Evolutionary conservation across 2,113 vertebrate species (phyloP), one percentile per base, ranked within the genome.

Genomic region (Eulemur rufifrons): DNA sequence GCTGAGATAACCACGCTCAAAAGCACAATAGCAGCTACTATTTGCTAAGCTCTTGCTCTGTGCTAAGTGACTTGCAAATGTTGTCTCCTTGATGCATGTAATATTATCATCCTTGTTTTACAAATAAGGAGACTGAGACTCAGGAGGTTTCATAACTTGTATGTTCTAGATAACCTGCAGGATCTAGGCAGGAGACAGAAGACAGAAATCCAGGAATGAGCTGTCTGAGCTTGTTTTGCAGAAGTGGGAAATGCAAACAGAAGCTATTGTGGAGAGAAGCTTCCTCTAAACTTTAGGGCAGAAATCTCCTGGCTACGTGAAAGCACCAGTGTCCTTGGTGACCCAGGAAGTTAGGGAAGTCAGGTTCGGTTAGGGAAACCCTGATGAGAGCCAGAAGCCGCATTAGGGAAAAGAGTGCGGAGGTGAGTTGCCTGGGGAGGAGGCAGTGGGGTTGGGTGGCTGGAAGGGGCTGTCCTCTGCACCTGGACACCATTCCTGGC

Each of bases 401-500:
- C 27, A 10, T 11, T 20, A 8, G 69, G 34, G 68, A 34, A 29
- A 13, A 50, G 68, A 20, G 1, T 25, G 1, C 9, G 6, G 52
- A n/a, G 18, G 21, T 52, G 42, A 52, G 81, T 6, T 61, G 74
- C 1, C 1, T 23, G n/a, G 20, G 18, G 34, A 85, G 64, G 56
- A 34, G 25, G 61, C 25, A 10, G 47, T 71, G 74, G 80, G 8
- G 14, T 27, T 78, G 39, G 77, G 14, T 2, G 32, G 8, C 76
- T 21, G n/a, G 37, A 45, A 32, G 21, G 50, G 29, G 63, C 39
- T 6, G 27, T 59, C 37, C 23, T 9, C 32, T 47, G 27, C 27
- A 18, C 20, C 23, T 17, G 39, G 68, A 15, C 12, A 0, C 47
- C 8, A 1, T 29, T 8, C 4, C n/a, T 17, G 18, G 13, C 8